Conservation (phyloP, 2,797 vertebrate species). For the Pitangus sulphuratus region DNA sequence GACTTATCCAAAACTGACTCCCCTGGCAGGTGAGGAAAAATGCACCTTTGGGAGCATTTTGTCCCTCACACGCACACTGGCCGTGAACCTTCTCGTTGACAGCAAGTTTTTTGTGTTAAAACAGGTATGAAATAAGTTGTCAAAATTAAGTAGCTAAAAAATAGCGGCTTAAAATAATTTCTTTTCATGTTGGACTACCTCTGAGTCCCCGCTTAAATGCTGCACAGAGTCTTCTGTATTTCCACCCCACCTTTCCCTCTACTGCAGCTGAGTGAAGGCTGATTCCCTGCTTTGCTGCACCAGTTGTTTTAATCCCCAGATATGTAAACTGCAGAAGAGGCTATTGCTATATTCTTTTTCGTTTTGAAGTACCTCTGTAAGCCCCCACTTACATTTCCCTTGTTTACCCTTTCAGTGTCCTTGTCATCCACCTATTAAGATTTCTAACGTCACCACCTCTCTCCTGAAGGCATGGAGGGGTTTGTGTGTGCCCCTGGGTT, state of each 20-base stretch:
- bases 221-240: neutral
- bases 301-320: neutral
- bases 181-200: neutral
- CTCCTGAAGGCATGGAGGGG: neutral
- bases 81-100: neutral
- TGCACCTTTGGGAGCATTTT: neutral
- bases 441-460: neutral
- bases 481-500: neutral
- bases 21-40: neutral
- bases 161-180: conserved; percentile 27
- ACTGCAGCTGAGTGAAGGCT: neutral
- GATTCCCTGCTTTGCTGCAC: conserved; percentile 3
- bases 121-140: conserved; percentile 29
- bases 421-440: neutral
- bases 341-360: neutral
- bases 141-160: conserved; percentile 8
- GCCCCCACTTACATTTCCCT: neutral
- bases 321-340: neutral
- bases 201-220: neutral
- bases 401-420: neutral
- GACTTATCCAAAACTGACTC: neutral
- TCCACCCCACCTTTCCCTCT: neutral
- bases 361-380: conserved; percentile 3
- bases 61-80: neutral
- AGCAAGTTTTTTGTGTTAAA: conserved; percentile 22